Base-by-base conservation (phyloP, 1,140 invertebrate genomes). In the Micrasema minimum region DNA sequence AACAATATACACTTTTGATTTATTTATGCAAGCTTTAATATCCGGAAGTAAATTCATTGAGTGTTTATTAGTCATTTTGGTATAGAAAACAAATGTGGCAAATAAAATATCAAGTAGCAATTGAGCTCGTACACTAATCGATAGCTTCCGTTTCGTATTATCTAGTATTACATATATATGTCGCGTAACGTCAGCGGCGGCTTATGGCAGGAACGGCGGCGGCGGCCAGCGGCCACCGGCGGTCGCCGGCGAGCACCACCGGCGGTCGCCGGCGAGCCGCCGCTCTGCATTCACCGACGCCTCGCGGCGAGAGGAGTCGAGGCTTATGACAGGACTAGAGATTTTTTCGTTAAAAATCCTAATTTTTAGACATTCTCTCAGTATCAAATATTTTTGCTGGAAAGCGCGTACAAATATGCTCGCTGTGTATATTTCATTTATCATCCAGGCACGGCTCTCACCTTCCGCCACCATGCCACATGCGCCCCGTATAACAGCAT, bases 1-100 rank as follows among this genome's bases (percentile, higher is more conserved):
- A 84, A 84, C 83, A 84, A 83, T 84, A 84, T 84, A 82, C 83
- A 84, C 83, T 82, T 81, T 82, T 82, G 79, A 45, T 31, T 81
- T 80, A 62, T 82, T 82, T 82, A 82, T 83, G 83, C 82, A 84
- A 84, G 83, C 83, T 81, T 83, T 83, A 20, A 77, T 79, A 82
- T 80, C 82, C 81, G 78, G 82, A 64, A 53, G 55, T 51, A 79
- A 79, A 51, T 80, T 81, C 81, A 81, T 83, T 82, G 82, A 84
- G 83, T 82, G 82, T 84, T 84, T 79, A 83, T 51, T 77, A 46
- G 57, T 69, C 55, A 57, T 46, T 48, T 51, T 41, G 16, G 67
- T 45, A 38, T 48, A 57, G 46, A 64, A 57, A 62, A 69, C 22
- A 50, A 64, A 51, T 35, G 41, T 23, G 57, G 67, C 67, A 69